phyloP scores from a whole-genome alignment of 2,113 vertebrate genomes.

The Phoxinus phoxinus region DNA sequence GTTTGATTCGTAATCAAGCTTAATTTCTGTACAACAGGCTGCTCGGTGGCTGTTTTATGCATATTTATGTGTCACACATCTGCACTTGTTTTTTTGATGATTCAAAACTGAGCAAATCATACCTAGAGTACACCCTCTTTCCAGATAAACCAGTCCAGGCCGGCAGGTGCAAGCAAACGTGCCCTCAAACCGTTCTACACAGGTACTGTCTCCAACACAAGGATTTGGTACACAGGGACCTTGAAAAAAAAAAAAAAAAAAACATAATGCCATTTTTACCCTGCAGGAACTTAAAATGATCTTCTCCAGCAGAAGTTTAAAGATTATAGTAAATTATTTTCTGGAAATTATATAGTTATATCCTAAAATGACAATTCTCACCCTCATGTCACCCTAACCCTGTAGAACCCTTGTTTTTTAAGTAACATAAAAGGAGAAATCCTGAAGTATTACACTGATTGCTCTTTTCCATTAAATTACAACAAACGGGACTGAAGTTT shows the following conservation, averaged over 20 bases:
- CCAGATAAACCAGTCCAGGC: constrained; percentile 1
- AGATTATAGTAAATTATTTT: neutral
- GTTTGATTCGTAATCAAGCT: neutral
- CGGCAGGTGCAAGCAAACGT: constrained; percentile 16
- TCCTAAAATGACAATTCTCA: neutral
- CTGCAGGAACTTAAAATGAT: neutral
- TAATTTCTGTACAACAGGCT: neutral
- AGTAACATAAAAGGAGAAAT: too few species aligned
- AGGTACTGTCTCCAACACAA: constrained; percentile 25
- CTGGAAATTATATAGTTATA: neutral
- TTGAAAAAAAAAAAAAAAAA: neutral
- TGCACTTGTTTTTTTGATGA: neutral
- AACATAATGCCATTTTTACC: neutral
- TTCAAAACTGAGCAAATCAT: neutral
- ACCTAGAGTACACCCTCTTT: neutral
- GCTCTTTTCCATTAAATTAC: neutral
- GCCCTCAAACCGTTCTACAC: neutral
- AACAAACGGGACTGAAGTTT: neutral
- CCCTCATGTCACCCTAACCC: neutral
- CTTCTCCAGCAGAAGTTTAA: neutral
- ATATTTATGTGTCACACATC: neutral
- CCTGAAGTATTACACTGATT: neutral
- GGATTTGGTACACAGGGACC: neutral
- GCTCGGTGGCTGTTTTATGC: neutral
- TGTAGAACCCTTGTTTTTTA: neutral